A percentile compares a stretch with the other conserved stretches of the same genome.
Evolutionary conservation across 35 echinoderm and acorn worm genomes (phyloP).

Genomic region (Eucidaris tribuloides): DNA sequence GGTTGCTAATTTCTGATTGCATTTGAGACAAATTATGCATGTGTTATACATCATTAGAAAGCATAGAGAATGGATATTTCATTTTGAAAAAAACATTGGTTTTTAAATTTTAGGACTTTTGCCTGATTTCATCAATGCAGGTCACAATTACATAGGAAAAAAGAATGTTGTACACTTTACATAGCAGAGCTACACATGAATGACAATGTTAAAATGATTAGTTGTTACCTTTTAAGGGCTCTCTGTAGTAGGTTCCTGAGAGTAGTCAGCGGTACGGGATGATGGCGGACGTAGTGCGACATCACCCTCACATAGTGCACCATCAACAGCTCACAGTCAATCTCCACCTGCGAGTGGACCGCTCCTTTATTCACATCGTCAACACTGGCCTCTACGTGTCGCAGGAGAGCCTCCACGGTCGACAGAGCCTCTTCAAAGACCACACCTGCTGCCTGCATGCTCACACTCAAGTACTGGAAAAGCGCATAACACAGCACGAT

Average conservation of each 20-base stretch:
- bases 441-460: constrained; percentile 63
- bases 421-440: constrained; percentile 69
- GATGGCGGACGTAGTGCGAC: constrained; percentile 44
- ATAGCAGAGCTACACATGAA: too few species aligned
- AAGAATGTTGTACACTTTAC: too few species aligned
- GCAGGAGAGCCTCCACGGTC: constrained; percentile 23
- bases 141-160: too few species aligned
- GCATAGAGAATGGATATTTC: too few species aligned
- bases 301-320: constrained; percentile 50
- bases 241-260: constrained; percentile 70
- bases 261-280: constrained; percentile 41
- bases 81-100: too few species aligned
- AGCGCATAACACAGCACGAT: constrained; percentile 69
- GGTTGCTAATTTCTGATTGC: too few species aligned
- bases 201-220: too few species aligned
- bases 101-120: too few species aligned
- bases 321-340: constrained; percentile 66
- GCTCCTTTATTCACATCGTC: background rate
- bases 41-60: too few species aligned
- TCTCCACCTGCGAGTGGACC: constrained; percentile 19
- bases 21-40: too few species aligned
- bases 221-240: constrained; percentile 55
- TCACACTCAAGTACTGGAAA: constrained; percentile 94
- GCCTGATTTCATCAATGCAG: too few species aligned
- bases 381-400: background rate